Base-by-base conservation (phyloP, 2,797 vertebrate species). In the Chrysocyon brachyurus region DNA sequence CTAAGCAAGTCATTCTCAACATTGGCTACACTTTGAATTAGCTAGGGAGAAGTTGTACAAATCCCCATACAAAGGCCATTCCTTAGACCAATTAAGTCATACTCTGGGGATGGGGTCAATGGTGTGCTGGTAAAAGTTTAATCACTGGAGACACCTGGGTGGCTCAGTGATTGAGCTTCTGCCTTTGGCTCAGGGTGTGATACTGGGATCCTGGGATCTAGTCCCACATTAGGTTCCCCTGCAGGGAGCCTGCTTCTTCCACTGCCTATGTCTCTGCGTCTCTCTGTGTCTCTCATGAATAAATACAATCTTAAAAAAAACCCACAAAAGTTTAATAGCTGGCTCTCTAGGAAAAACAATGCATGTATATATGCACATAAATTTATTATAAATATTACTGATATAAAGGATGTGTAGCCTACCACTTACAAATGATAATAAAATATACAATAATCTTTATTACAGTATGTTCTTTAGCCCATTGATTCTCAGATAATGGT, bases 311-410 rank as follows among this genome's bases (percentile, higher is more conserved):
- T 46, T 7, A 7, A 46, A 46, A 46, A 40, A 46, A 8, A 1
- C 40, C 40, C 40, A 46, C 40, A 88, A 19, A 68, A 79, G 17
- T 94, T 81, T 93, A 90, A 56, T 68, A 75, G 82, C 40, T 64
- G 22, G 21, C 17, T 93, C 31, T 92, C 33, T 22, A 57, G 52
- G 21, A 56, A 31, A 77, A 87, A 15, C 26, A 22, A 36, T 10
- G 12, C 57, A 26, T 61, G 9, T 61, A 6, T 68, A 1, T 87
- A 15, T 19, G 0, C 21, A 31, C 1, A 26, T 61, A 70, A 12
- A 33, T 81, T 72, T 90, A 83, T 84, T 95, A 57, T 54, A 73
- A 36, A 52, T 94, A 88, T 91, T 77, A 89, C n/a, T 89, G 31
- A 59, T 52, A 68, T 24, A 49, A 96, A 72, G 26, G 15, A 46